Percentiles rank a stretch among this genome's conserved stretches.
Conservation (phyloP, 2,888 invertebrate genomes). For the Caenorhabditis afra region DNA sequence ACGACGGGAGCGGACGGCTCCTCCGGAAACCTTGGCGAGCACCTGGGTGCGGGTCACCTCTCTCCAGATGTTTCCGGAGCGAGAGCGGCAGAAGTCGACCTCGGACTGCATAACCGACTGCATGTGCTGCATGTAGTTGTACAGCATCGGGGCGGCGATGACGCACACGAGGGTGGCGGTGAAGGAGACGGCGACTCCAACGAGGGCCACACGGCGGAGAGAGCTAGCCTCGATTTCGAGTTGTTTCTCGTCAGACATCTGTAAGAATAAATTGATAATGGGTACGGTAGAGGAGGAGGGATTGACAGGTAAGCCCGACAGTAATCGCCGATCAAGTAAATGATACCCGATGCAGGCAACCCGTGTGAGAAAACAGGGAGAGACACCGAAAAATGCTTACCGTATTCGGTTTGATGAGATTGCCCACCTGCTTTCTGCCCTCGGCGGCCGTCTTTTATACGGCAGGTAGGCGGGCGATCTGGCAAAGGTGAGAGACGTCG, state of each 20-base stretch:
- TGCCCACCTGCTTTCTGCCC: conserved; percentile 64
- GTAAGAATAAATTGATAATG: conserved; percentile 16
- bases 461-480: conserved; percentile 63
- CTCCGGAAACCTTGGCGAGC: conserved; percentile 70
- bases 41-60: conserved; percentile 75
- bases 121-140: conserved; percentile 79
- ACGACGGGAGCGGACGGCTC: conserved; percentile 65
- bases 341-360: conserved; percentile 3
- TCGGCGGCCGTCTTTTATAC: conserved; percentile 61
- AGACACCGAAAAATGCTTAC: conserved; percentile 52
- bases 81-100: conserved; percentile 75
- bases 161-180: conserved; percentile 74
- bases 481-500: conserved; percentile 52
- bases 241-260: conserved; percentile 72
- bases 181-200: conserved; percentile 74
- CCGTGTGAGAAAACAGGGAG: conserved; percentile 31
- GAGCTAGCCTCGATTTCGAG: conserved; percentile 72
- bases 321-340: background rate
- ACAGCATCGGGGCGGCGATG: conserved; percentile 76
- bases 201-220: conserved; percentile 74
- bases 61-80: conserved; percentile 75
- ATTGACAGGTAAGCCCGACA: background rate
- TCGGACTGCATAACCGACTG: conserved; percentile 76
- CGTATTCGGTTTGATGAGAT: conserved; percentile 63
- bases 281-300: background rate